phyloP scores from a whole-genome alignment of 2,113 vertebrate species.

The Polypterus bichir region DNA sequence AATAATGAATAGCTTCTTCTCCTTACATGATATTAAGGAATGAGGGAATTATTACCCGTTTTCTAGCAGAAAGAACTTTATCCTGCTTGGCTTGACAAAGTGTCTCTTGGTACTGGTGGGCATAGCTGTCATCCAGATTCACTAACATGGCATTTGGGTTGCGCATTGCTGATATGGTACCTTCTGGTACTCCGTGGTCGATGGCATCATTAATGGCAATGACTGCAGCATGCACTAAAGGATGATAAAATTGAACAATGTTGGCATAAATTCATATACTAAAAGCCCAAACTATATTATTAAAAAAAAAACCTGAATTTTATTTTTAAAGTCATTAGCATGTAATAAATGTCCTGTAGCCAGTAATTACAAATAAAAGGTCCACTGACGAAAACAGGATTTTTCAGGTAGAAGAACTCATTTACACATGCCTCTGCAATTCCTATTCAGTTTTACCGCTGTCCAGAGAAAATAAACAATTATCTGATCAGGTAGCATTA shows the following conservation, averaged over 20 bases:
- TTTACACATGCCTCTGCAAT: too few relatives aligned
- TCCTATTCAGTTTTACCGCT: too few relatives aligned
- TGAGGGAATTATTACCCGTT: slow-evolving; percentile 56
- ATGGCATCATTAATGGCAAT: slow-evolving; percentile 95
- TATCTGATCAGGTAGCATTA: too few relatives aligned
- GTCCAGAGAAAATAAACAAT: too few relatives aligned
- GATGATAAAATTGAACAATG: slow-evolving; percentile 12
- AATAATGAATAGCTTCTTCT: not conserved
- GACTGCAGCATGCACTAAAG: slow-evolving; percentile 86
- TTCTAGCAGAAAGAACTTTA: slow-evolving; percentile 79
- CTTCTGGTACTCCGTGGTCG: slow-evolving; percentile 65
- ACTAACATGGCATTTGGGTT: slow-evolving; percentile 94
- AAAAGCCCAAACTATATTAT: too few relatives aligned
- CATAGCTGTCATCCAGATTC: slow-evolving; percentile 54
- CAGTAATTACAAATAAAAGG: too few relatives aligned
- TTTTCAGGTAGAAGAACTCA: too few relatives aligned
- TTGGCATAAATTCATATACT: too few relatives aligned
- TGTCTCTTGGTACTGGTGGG: slow-evolving; percentile 64
- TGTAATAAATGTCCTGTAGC: too few relatives aligned
- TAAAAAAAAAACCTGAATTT: too few relatives aligned
- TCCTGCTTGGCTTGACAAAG: slow-evolving; percentile 77
- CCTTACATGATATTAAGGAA: not conserved
- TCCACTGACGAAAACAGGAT: too few relatives aligned
- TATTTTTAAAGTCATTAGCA: too few relatives aligned
- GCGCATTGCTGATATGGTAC: slow-evolving; percentile 69